Evolutionary conservation across 1,140 invertebrate genomes (phyloP).

Genomic region (Andricus grossulariae): DNA sequence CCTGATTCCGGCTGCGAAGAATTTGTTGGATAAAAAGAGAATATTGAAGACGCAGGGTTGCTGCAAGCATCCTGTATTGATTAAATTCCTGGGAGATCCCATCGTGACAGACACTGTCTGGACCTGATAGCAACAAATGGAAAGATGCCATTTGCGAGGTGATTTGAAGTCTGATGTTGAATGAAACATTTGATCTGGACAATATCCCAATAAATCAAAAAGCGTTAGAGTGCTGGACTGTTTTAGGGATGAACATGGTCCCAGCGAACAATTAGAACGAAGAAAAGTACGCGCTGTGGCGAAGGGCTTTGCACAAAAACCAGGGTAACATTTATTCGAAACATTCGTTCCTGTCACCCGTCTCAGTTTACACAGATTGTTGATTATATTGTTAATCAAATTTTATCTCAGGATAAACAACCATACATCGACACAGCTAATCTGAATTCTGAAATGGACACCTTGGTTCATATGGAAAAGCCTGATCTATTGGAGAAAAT

Average conservation of each 20-base stretch:
- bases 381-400: too few relatives aligned
- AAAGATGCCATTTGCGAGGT: not conserved
- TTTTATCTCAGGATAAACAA: too few relatives aligned
- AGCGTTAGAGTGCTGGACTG: slow-evolving; percentile 9
- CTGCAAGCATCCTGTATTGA: not conserved
- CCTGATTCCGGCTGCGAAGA: not conserved
- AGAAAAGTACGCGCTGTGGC: too few relatives aligned
- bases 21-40: not conserved
- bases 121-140: not conserved
- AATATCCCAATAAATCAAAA: slow-evolving; percentile 42
- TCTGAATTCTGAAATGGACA: too few relatives aligned
- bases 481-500: too few relatives aligned
- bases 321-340: too few relatives aligned
- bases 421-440: too few relatives aligned
- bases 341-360: too few relatives aligned
- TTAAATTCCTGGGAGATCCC: not conserved
- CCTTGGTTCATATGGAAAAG: too few relatives aligned
- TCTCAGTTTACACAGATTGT: too few relatives aligned
- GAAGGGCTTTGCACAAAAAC: too few relatives aligned
- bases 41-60: too few relatives aligned
- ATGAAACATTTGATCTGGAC: slow-evolving; percentile 33
- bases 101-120: not conserved
- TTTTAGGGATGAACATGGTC: slow-evolving; percentile 4
- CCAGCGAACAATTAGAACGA: slow-evolving; percentile 38
- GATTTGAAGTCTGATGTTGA: not conserved